Conservation (phyloP, 30 jellyfish, hydroid and myxozoan species). For the Rhopilema esculentum region DNA sequence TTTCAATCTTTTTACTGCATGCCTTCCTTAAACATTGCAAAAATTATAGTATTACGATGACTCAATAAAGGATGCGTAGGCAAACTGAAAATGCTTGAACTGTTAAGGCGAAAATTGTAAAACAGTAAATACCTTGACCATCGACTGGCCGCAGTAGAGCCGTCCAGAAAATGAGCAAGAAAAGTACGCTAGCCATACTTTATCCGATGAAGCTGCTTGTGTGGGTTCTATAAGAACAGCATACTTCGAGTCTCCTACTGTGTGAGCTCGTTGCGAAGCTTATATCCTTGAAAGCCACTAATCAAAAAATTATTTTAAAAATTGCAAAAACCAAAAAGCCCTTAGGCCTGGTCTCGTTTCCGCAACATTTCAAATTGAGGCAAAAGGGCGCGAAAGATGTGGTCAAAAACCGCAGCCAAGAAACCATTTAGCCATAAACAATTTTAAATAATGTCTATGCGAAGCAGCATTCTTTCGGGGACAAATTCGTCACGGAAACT, state of each 20-base stretch:
- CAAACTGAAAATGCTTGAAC: no score
- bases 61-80: no score
- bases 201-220: neutral
- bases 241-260: neutral
- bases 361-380: neutral
- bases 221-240: neutral
- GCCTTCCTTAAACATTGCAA: no score
- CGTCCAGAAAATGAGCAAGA: neutral
- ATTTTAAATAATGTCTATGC: no score
- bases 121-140: neutral
- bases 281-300: neutral
- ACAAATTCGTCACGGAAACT: no score
- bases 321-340: neutral
- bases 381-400: neutral
- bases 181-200: neutral
- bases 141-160: neutral
- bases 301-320: neutral
- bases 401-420: neutral
- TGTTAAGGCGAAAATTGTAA: no score
- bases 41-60: no score
- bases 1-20: no score
- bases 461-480: no score
- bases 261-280: neutral
- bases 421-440: neutral
- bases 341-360: neutral